Evolutionary conservation across 1,140 invertebrate genomes (phyloP).

Genomic region (Mamestra configurata): DNA sequence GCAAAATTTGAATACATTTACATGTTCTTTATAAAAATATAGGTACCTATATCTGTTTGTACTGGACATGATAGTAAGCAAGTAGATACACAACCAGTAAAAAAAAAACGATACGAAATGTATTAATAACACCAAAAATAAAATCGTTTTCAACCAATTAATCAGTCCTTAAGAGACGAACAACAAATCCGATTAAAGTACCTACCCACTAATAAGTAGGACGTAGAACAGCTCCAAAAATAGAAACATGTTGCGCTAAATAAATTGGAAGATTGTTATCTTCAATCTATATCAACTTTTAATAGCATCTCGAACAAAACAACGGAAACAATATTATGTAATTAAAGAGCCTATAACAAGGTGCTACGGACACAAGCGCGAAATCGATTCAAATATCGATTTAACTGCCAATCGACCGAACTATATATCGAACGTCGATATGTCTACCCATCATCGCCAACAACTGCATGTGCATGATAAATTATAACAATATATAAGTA

Average conservation of each 20-base stretch:
- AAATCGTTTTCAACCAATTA: slow-evolving; percentile 14
- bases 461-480: slow-evolving; percentile 5
- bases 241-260: slow-evolving; percentile 3
- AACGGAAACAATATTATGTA: slow-evolving; percentile 42
- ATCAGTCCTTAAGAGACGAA: neutral
- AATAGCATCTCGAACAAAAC: slow-evolving; percentile 10
- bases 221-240: neutral
- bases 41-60: slow-evolving; percentile 1
- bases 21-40: neutral
- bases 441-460: neutral
- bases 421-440: slow-evolving; percentile 6
- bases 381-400: slow-evolving; percentile 62
- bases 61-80: neutral
- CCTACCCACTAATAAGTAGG: slow-evolving; percentile 5
- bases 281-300: slow-evolving; percentile 18
- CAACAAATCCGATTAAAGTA: slow-evolving; percentile 24
- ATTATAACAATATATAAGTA: slow-evolving; percentile 6
- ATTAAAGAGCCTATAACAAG: slow-evolving; percentile 44
- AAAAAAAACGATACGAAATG: slow-evolving; percentile 11
- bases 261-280: slow-evolving; percentile 27
- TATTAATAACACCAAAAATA: slow-evolving; percentile 14
- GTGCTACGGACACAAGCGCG: slow-evolving; percentile 39
- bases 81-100: neutral
- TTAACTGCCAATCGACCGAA: slow-evolving; percentile 26
- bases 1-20: slow-evolving; percentile 41